phyloP scores from a whole-genome alignment of 2,113 vertebrate species.

The Tenebrosternarchus preto region DNA sequence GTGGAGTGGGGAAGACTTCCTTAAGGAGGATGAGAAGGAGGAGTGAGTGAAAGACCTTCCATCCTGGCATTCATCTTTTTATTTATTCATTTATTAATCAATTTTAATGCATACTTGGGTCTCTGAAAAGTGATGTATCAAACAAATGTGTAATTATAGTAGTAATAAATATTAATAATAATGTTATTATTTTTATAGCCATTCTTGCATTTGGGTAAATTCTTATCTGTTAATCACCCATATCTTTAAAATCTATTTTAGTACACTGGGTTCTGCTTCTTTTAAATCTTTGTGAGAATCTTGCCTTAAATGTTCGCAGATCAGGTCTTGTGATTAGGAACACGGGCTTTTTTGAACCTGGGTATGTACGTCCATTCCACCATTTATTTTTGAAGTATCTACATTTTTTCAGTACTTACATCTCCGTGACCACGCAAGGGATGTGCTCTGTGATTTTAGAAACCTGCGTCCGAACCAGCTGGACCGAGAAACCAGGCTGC shows the following conservation, averaged over 20 bases:
- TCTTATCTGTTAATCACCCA: neutral
- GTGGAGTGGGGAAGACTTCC: slow-evolving; percentile 84
- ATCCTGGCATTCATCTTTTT: neutral
- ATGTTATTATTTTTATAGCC: neutral
- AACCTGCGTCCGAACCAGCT: slow-evolving; percentile 57
- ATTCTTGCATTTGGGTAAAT: neutral
- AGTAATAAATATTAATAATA: no score
- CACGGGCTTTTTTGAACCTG: slow-evolving; percentile 75
- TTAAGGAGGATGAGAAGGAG: slow-evolving; percentile 63
- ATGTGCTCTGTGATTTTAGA: slow-evolving; percentile 47
- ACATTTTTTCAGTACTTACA: neutral
- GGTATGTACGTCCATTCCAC: slow-evolving; percentile 71
- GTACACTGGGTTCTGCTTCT: no score
- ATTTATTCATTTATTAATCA: neutral
- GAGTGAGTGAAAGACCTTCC: slow-evolving; percentile 60
- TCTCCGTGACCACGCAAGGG: neutral
- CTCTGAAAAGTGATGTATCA: no score
- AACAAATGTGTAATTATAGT: no score
- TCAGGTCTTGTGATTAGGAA: slow-evolving; percentile 80
- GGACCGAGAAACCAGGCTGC: slow-evolving; percentile 71
- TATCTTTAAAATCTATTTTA: neutral
- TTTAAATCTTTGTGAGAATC: neutral
- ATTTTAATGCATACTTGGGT: no score
- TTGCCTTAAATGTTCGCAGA: slow-evolving; percentile 64
- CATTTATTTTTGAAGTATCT: neutral